Conservation (phyloP, 2,888 invertebrate genomes). For the Neria commutata region DNA sequence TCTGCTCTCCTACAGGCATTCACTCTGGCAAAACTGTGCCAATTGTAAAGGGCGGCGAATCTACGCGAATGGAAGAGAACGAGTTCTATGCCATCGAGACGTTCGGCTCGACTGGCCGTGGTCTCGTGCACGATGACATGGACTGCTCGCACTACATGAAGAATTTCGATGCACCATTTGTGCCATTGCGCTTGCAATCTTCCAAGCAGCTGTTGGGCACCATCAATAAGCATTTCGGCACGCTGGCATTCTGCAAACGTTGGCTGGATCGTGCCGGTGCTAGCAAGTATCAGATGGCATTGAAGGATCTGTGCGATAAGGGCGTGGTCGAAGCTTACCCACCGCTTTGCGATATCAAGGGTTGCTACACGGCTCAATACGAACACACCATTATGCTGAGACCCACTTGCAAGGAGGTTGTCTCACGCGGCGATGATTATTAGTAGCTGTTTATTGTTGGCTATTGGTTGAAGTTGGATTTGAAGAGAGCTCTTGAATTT, state of each 20-base stretch:
- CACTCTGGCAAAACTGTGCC: constrained; percentile 99
- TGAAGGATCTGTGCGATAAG: constrained; percentile 98
- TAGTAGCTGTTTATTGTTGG: constrained; percentile 28
- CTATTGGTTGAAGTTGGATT: no score
- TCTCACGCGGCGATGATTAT: constrained; percentile 96
- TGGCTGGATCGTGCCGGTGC: constrained; percentile 98
- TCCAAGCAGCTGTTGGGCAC: constrained; percentile 89
- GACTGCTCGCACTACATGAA: constrained; percentile 99
- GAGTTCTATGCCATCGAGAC: constrained; percentile 99
- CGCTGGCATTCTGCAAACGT: constrained; percentile 97
- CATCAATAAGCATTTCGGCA: constrained; percentile 97
- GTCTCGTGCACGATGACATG: constrained; percentile 97
- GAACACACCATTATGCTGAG: constrained; percentile 97
- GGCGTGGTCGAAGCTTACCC: constrained; percentile 98
- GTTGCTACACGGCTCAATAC: constrained; percentile 98
- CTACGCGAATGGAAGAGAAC: constrained; percentile 97
- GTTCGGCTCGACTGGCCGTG: constrained; percentile 96
- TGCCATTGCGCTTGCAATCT: constrained; percentile 89
- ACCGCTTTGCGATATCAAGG: constrained; percentile 95
- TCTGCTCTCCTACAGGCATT: constrained; percentile 70
- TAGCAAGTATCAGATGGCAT: constrained; percentile 96
- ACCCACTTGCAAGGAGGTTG: constrained; percentile 98
- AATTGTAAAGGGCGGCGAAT: constrained; percentile 98
- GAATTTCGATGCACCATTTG: constrained; percentile 91
- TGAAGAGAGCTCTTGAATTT: no score